These are phyloP conservation scores for Clistopyga incitator DNA, from an alignment of 2,888 invertebrate species.

Conservation along the genomic window DNA sequence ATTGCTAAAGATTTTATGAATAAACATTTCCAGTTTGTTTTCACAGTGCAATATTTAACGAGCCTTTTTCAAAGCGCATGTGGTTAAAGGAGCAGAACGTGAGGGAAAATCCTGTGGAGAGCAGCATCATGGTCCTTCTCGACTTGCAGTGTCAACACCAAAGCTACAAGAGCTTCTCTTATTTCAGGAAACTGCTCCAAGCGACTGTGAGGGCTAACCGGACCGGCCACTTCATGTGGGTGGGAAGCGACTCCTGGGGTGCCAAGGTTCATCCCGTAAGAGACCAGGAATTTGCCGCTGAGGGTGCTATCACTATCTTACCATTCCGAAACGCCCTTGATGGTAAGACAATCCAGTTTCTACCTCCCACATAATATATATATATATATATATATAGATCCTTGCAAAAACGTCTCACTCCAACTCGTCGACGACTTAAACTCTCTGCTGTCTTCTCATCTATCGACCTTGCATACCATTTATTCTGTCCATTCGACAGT, in stretches of 20 bases:
- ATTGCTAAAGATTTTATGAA: no score
- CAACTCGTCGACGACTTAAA: slow-evolving; percentile 31
- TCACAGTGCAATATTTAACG: neutral
- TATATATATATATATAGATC: slow-evolving; percentile 19
- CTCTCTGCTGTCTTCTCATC: slow-evolving; percentile 18
- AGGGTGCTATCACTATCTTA: slow-evolving; percentile 88
- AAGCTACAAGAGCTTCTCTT: slow-evolving; percentile 30
- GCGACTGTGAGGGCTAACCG: slow-evolving; percentile 87
- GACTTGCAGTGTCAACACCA: slow-evolving; percentile 3
- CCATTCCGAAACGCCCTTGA: slow-evolving; percentile 86
- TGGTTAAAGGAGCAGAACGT: neutral
- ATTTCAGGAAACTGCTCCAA: slow-evolving; percentile 85
- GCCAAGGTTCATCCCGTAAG: slow-evolving; percentile 88
- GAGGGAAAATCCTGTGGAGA: neutral
- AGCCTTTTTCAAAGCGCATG: neutral
- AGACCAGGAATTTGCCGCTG: slow-evolving; percentile 87
- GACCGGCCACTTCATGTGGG: slow-evolving; percentile 88
- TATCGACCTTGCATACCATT: slow-evolving; percentile 39
- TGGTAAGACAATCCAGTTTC: slow-evolving; percentile 81
- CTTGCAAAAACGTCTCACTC: slow-evolving; percentile 16
- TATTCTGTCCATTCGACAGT: slow-evolving; percentile 12
- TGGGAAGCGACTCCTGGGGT: slow-evolving; percentile 91
- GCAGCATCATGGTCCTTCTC: neutral
- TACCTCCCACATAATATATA: neutral
- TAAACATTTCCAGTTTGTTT: no score